Conservation (phyloP, 2,888 invertebrate genomes). For the Sepiola atlantica region DNA sequence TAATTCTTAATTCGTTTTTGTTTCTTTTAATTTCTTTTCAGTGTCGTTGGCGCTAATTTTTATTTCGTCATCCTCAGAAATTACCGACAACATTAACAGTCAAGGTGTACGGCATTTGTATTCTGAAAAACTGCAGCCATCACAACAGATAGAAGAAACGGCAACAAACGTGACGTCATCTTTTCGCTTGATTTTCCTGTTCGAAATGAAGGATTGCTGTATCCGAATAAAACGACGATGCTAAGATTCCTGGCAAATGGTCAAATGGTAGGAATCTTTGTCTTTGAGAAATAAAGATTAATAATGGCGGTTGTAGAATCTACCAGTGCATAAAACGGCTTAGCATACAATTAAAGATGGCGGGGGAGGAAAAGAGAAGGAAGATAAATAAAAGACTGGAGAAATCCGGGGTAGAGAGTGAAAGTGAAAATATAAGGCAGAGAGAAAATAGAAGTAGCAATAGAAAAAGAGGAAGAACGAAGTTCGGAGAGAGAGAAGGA, state of each 20-base stretch:
- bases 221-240: not conserved
- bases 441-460: too few relatives aligned
- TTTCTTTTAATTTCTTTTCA: not conserved
- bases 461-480: not conserved
- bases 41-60: not conserved
- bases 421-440: not conserved
- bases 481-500: too few relatives aligned
- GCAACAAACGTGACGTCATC: not conserved
- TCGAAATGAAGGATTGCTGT: not conserved
- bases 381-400: not conserved
- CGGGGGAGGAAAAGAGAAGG: not conserved
- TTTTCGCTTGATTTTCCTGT: not conserved
- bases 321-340: constrained; percentile 38
- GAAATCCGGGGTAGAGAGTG: not conserved
- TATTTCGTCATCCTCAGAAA: not conserved
- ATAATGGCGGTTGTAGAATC: constrained; percentile 48
- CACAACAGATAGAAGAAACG: not conserved
- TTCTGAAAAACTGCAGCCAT: not conserved
- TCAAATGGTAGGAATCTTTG: not conserved
- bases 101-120: not conserved
- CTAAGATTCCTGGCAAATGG: not conserved
- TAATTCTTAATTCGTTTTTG: not conserved
- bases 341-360: constrained; percentile 35
- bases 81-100: not conserved
- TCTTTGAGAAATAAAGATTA: constrained; percentile 35